Evolutionary conservation across 2,797 vertebrate species (phyloP).

Genomic region (Vultur gryphus): DNA sequence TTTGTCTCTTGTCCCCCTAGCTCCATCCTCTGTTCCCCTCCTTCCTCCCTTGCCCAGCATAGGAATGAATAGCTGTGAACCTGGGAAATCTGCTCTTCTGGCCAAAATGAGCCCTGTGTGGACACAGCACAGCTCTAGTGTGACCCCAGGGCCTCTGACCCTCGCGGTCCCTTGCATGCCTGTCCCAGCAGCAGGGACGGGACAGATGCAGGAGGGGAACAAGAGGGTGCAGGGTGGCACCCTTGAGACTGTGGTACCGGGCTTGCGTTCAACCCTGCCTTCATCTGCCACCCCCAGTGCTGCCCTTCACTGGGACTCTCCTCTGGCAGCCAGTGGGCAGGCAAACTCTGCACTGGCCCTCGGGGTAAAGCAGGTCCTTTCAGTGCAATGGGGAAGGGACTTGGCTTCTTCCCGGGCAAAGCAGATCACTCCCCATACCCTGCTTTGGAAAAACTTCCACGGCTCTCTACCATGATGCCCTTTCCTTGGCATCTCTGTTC

Average conservation of each 20-base stretch:
- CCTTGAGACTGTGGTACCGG: rapidly evolving
- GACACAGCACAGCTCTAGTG: not conserved
- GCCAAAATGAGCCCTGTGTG: not conserved
- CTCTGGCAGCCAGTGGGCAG: not conserved
- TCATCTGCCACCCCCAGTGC: not conserved
- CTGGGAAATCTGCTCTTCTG: not conserved
- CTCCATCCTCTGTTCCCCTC: not conserved
- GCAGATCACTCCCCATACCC: not conserved
- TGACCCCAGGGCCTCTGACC: not conserved
- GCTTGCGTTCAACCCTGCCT: not conserved
- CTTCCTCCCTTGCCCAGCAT: not conserved
- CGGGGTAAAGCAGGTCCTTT: not conserved
- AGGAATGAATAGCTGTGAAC: not conserved
- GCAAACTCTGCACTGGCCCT: not conserved
- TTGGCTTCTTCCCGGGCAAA: not conserved
- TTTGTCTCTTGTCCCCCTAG: not conserved
- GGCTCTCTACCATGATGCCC: not conserved
- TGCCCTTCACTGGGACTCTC: not conserved
- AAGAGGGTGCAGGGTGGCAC: not conserved
- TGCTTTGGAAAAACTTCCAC: not conserved
- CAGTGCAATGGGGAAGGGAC: not conserved
- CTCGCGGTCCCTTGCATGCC: not conserved
- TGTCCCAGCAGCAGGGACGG: not conserved
- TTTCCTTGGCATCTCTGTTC: not conserved
- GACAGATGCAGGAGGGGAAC: not conserved